These are phyloP conservation scores for Drosophila nebulosa DNA, from an alignment of 1,140 invertebrate species.

Conservation along the genomic window DNA sequence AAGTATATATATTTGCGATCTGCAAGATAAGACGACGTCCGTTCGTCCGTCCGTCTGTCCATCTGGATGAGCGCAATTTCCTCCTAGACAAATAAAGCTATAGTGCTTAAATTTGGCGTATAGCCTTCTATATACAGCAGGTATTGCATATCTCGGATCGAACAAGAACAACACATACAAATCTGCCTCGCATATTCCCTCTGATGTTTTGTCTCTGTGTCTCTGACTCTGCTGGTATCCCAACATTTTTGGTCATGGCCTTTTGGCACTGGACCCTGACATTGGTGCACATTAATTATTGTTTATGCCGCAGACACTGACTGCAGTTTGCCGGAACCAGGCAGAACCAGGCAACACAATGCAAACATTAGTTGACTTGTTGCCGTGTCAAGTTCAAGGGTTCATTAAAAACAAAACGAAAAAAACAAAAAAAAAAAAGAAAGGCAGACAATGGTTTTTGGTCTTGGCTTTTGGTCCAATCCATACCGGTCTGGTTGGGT, in stretches of 20 bases:
- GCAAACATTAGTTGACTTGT: slow-evolving; percentile 55
- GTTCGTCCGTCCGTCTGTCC: too few relatives aligned
- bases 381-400: slow-evolving; percentile 73
- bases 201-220: background rate
- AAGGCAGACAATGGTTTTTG: slow-evolving; percentile 30
- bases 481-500: background rate
- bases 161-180: background rate
- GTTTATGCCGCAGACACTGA: slow-evolving; percentile 41
- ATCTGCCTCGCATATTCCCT: background rate
- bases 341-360: slow-evolving; percentile 42
- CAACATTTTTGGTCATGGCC: slow-evolving; percentile 56
- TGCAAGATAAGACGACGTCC: too few relatives aligned
- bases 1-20: too few relatives aligned
- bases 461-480: background rate
- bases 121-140: too few relatives aligned
- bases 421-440: slow-evolving; percentile 5
- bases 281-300: slow-evolving; percentile 66
- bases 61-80: too few relatives aligned
- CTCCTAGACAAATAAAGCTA: too few relatives aligned
- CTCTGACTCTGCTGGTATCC: slow-evolving; percentile 3
- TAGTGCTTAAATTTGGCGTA: too few relatives aligned
- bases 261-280: slow-evolving; percentile 56
- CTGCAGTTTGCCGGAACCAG: slow-evolving; percentile 8
- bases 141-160: too few relatives aligned
- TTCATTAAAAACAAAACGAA: slow-evolving; percentile 56